Conservation (phyloP, 1,140 invertebrate genomes). For the Bombus fervidus region DNA sequence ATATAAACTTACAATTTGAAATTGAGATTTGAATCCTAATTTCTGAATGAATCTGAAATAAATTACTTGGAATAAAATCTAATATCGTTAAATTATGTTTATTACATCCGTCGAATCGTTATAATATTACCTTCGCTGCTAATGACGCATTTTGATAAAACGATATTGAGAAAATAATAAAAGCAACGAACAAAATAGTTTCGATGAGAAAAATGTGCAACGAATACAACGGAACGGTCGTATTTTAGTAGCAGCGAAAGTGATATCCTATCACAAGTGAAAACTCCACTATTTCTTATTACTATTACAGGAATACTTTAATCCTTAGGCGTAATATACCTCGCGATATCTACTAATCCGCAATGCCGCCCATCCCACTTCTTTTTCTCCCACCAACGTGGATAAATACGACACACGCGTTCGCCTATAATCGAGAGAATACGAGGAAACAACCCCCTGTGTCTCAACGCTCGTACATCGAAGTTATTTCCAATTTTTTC, state of each 20-base stretch:
- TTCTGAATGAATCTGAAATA: no score
- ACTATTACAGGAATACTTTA: neutral
- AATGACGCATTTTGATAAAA: neutral
- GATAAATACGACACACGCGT: neutral
- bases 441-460: neutral
- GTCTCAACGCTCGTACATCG: neutral
- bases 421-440: neutral
- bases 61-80: no score
- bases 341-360: neutral
- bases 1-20: neutral
- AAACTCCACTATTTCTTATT: neutral
- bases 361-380: neutral
- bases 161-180: neutral
- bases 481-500: constrained; percentile 19
- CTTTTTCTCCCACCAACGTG: neutral
- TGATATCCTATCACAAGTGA: no score
- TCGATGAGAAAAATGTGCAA: no score
- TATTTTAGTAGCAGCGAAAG: no score
- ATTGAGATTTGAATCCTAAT: neutral
- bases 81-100: no score
- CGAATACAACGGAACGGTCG: no score
- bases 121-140: no score
- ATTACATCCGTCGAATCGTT: no score
- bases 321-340: neutral
- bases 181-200: no score